Conservation (phyloP, 2,797 vertebrate genomes). For the Fundulus diaphanus region DNA sequence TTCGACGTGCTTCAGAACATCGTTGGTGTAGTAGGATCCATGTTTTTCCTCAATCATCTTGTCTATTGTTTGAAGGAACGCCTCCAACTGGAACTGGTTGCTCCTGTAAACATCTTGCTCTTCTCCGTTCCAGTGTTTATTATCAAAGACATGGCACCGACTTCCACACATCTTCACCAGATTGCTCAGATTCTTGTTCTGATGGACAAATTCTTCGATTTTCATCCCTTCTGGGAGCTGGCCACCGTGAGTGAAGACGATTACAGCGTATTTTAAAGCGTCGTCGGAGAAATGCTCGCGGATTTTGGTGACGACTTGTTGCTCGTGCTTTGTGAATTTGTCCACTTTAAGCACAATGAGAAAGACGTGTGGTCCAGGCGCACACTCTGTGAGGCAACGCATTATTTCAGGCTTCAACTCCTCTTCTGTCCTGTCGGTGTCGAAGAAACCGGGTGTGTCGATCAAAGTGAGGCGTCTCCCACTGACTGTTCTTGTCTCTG, state of each 20-base stretch:
- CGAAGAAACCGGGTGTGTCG: conserved; percentile 65
- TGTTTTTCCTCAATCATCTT: conserved; percentile 41
- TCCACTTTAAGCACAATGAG: conserved; percentile 72
- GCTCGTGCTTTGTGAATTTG: conserved; percentile 62
- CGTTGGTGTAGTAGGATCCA: conserved; percentile 47
- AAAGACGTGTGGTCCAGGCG: conserved; percentile 70
- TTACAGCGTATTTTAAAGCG: conserved; percentile 44
- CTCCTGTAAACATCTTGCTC: conserved; percentile 34
- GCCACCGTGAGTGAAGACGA: conserved; percentile 69
- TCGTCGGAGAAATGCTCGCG: conserved; percentile 47
- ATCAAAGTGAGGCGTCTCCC: conserved; percentile 52
- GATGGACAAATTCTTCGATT: conserved; percentile 51
- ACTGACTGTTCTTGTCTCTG: conserved; percentile 26
- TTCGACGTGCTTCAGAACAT: conserved; percentile 22
- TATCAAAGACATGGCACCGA: conserved; percentile 62
- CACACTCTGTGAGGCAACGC: conserved; percentile 50
- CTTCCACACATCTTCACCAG: conserved; percentile 54
- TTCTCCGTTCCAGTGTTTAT: conserved; percentile 35
- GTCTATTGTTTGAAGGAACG: conserved; percentile 53
- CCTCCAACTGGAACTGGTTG: conserved; percentile 48
- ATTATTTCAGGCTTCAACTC: conserved; percentile 46
- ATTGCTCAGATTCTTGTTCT: conserved; percentile 27
- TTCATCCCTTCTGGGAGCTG: conserved; percentile 12
- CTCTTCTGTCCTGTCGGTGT: conserved; percentile 8
- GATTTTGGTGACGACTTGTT: conserved; percentile 46